Base-by-base conservation (phyloP, 2,888 invertebrate genomes). In the Cotesia congregata region DNA sequence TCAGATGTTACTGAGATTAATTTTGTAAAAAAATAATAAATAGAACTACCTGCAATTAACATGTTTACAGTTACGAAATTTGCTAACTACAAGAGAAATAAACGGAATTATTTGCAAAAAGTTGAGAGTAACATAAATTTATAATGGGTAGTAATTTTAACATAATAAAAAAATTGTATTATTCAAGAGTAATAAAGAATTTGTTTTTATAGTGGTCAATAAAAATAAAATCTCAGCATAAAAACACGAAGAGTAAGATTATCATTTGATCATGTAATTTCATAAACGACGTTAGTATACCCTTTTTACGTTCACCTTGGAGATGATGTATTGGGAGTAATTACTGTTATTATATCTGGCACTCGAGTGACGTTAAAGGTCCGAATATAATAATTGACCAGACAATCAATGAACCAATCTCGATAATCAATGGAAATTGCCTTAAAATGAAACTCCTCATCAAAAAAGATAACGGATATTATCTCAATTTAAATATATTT, bases 361-460 rank as follows among this genome's bases (percentile, higher is more conserved):
- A 40, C 30, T 62, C 64, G 74, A 71, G 50, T 65, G 74, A 80
- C 71, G 64, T 72, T 77, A 71, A 79, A 73, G 67, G 73, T 62
- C 72, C 60, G 76, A 77, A 75, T 77, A 68, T 75, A 77, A 80
- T 80, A 75, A 80, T 80, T 68, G 65, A 71, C 61, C 68, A 61
- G 69, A 60, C 77, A 74, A 78, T 78, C 77, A 73, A 80, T 75
- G 61, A 75, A 70, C 61, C 59, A 78, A 75, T 76, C 50, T 71
- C 3, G 60, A 39, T 12, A 62, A 61, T 71, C 60, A 39, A 71
- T 71, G 39, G 7, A 71, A 61, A 71, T 71, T 62, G 60, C 40
- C 38, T 17, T 39, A 40, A 40, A 7, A 6, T 38, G 61, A 62
- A n/a, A 62, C 62, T 17, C 15, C 62, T 62, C 62, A 5, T 5